A percentile compares a stretch with the other conserved stretches of the same genome.
These are phyloP conservation scores for Sisor rabdophorus DNA, from an alignment of 2,113 vertebrate species.

Conservation along the genomic window DNA sequence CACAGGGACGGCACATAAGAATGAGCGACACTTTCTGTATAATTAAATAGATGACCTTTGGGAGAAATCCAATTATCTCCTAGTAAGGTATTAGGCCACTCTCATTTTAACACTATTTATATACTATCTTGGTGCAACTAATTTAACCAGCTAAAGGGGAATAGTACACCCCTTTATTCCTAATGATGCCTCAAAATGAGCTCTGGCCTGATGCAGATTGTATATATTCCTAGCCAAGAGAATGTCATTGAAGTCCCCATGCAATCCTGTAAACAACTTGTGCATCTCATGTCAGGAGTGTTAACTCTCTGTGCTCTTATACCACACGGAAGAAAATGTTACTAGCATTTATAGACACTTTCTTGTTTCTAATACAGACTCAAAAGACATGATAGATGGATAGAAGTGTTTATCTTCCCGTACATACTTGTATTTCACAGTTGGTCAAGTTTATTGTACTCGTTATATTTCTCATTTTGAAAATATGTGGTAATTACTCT, in stretches of 20 bases:
- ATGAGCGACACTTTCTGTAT: background rate
- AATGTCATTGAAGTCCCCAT: constrained; percentile 14
- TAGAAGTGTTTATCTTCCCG: constrained; percentile 10
- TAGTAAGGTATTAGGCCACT: background rate
- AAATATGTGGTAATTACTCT: too few species aligned
- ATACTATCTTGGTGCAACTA: background rate
- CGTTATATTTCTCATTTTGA: too few species aligned
- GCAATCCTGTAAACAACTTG: constrained; percentile 1
- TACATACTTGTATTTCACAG: background rate
- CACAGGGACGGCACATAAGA: background rate
- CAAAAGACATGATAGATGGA: constrained; percentile 18
- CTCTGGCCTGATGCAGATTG: background rate
- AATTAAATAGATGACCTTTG: constrained; percentile 1
- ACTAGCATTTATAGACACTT: background rate
- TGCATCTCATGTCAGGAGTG: background rate
- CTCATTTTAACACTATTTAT: constrained; percentile 12
- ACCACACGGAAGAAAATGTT: background rate
- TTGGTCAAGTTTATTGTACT: background rate
- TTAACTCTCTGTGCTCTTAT: background rate
- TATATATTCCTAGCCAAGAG: background rate
- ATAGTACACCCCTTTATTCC: background rate
- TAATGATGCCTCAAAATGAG: background rate
- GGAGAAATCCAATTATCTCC: constrained; percentile 27
- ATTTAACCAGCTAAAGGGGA: background rate
- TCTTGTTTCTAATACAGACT: background rate